Evolutionary conservation across 2,888 invertebrate genomes (phyloP), one percentile per base, ranked within the genome.

Genomic region (Drosophila suboccidentalis): DNA sequence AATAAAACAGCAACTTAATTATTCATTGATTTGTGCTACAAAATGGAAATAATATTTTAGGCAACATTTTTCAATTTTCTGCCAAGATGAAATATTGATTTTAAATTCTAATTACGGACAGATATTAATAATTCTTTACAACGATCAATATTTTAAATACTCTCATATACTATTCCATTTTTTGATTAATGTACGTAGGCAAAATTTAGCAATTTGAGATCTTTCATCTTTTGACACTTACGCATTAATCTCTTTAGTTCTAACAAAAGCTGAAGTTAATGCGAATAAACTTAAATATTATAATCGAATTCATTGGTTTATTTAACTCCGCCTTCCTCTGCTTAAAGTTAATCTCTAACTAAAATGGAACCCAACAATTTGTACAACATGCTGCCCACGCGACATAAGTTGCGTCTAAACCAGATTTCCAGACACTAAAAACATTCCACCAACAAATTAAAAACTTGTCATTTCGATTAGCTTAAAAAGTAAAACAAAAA

Each of bases 381-480:
- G 85, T 85, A 65, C 46, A 75, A 73, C 72, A 80, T 36, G 51
- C 69, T 46, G 61, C 85, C 82, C 82, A 85, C 85, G 82, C 82
- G 69, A 57, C 62, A 64, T 58, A 41, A 68, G 34, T 61, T 62
- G 72, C 38, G 36, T 54, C 49, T 51, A 51, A 76, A 58, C 57
- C 73, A 60, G 73, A 69, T 61, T 72, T 50, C 22, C 60, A 64
- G 58, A 17, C 44, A 5, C 17, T 15, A 57, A 60, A 53, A 55
- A 61, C 50, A 69, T 36, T 46, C 62, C 58, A 41, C 44, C 62
- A 68, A 46, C 34, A 51, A 72, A 74, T 69, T 81, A 74, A 81
- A 84, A 83, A 79, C 87, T 84, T 87, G 87, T 87, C 87, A 81
- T 84, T 81, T 68, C 72, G 82, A 71, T 83, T 83, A 87, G 82